Conservation (phyloP, 2,113 vertebrate species). For the Telmatochromis bifrenatus region DNA sequence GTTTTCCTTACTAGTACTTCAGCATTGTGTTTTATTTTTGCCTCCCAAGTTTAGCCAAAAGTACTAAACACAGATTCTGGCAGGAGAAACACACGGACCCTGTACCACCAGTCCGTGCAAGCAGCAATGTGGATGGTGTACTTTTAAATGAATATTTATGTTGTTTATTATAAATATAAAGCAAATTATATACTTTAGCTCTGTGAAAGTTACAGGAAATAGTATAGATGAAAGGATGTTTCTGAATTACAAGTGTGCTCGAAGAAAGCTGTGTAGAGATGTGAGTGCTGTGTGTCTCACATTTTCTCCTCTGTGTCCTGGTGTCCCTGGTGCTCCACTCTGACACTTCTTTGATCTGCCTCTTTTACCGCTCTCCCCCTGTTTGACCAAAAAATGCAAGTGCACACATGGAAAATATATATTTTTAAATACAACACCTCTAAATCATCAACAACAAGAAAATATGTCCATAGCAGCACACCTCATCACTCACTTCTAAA, state of each 20-base stretch:
- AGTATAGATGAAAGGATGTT: not conserved
- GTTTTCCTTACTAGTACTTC: not conserved
- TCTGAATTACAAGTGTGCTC: not conserved
- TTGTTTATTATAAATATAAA: not conserved
- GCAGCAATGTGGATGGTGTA: not conserved
- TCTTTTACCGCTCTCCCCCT: conserved; percentile 78
- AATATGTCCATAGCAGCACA: not conserved
- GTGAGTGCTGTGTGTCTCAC: conserved; percentile 56
- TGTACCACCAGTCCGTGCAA: not conserved
- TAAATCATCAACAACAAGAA: not conserved
- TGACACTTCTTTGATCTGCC: conserved; percentile 72
- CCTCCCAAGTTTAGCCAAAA: not conserved
- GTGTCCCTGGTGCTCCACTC: conserved; percentile 60
- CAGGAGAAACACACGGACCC: not conserved
- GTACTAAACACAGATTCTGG: not conserved
- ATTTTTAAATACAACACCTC: not conserved
- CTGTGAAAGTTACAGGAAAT: not conserved
- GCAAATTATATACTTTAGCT: not conserved
- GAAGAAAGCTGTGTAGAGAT: not conserved
- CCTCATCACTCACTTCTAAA: not conserved
- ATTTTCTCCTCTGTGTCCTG: conserved; percentile 69
- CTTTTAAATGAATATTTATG: not conserved
- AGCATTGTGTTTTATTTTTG: not conserved
- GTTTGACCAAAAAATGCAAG: not conserved
- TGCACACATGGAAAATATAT: not conserved